A percentile compares a stretch with the other conserved stretches of the same genome.
Conservation (phyloP, 2,888 invertebrate species). For the Melieria omissa region DNA sequence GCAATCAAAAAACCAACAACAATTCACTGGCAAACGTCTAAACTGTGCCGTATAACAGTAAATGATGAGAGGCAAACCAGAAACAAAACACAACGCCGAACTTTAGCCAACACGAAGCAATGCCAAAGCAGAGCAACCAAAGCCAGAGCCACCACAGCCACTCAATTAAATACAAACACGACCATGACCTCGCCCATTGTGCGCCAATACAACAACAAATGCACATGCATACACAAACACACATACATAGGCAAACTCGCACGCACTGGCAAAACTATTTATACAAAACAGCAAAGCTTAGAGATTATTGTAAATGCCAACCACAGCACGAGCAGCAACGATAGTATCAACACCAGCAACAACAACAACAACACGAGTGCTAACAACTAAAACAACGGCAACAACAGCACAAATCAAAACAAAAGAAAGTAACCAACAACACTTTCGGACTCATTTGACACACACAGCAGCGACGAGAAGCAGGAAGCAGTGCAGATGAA, state of each 20-base stretch:
- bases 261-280: not conserved
- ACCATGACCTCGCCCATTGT: constrained; percentile 35
- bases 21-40: not conserved
- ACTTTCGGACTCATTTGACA: too few species aligned
- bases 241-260: not conserved
- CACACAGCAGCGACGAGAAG: too few species aligned
- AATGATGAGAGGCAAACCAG: not conserved
- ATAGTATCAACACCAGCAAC: too few species aligned
- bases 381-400: too few species aligned
- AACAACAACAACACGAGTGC: too few species aligned
- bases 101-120: not conserved
- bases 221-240: not conserved
- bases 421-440: too few species aligned
- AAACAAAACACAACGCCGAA: constrained; percentile 7
- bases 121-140: too few species aligned
- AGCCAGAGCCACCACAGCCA: not conserved
- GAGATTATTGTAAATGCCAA: too few species aligned
- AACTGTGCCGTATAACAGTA: not conserved
- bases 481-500: too few species aligned
- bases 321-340: too few species aligned
- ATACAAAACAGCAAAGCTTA: too few species aligned
- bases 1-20: not conserved
- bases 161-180: constrained; percentile 23
- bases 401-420: too few species aligned
- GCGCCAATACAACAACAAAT: not conserved